Conservation (phyloP, 2,797 vertebrate species). For the Epinephelus coioides region DNA sequence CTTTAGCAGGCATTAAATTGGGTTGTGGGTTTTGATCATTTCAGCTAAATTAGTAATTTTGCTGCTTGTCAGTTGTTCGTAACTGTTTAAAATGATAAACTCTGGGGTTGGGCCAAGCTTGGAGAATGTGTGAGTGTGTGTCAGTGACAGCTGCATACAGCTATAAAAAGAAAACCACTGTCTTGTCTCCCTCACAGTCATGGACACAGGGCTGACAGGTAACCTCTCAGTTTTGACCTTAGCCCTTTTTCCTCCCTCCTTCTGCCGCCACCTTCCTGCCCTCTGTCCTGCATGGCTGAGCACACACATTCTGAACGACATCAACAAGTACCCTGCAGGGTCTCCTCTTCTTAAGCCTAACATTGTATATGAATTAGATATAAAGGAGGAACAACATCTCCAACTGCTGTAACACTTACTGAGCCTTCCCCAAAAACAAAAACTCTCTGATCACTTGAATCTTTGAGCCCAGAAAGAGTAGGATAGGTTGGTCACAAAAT, state of each 20-base stretch:
- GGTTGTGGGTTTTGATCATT: background rate
- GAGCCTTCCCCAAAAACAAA: background rate
- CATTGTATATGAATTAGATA: background rate
- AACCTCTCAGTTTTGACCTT: slow-evolving; percentile 72
- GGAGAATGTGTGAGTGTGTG: background rate
- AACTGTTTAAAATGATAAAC: background rate
- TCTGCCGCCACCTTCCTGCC: slow-evolving; percentile 12
- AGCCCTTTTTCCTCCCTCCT: slow-evolving; percentile 10
- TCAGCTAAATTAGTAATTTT: background rate
- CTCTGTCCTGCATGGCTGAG: slow-evolving; percentile 60
- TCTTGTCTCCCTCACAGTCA: slow-evolving; percentile 92
- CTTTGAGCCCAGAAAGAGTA: background rate
- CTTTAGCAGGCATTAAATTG: background rate
- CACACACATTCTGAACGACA: slow-evolving; percentile 6
- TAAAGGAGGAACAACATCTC: background rate
- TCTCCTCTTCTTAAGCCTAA: background rate
- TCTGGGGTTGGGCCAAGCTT: background rate
- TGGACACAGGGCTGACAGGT: slow-evolving; percentile 98
- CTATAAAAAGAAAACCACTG: slow-evolving; percentile 59
- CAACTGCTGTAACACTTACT: background rate
- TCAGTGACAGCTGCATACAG: slow-evolving; percentile 26
- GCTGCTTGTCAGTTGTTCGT: background rate
- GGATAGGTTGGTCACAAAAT: background rate
- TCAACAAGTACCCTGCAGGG: slow-evolving; percentile 7
- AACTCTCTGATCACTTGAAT: no score